A percentile compares a stretch with the other conserved stretches of the same genome.
Conservation (phyloP, 2,797 vertebrate species). For the Clarias laeviceps region DNA sequence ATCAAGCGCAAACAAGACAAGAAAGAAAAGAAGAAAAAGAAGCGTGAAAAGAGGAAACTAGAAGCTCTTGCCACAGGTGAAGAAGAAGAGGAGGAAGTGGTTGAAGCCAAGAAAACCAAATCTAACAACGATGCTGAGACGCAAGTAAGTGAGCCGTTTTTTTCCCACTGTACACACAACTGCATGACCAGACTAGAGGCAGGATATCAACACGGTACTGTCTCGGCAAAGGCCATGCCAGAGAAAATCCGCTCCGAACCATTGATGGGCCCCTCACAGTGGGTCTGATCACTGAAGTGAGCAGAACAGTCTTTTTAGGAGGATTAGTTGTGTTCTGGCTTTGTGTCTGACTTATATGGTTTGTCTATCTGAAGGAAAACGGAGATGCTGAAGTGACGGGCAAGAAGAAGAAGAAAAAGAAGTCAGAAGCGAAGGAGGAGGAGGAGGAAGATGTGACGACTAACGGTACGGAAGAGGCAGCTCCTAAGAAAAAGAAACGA, state of each 20-base stretch:
- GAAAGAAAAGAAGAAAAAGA: slow-evolving; percentile 87
- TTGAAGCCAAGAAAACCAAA: slow-evolving; percentile 29
- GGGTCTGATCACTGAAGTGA: slow-evolving; percentile 79
- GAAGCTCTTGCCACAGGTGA: slow-evolving; percentile 70
- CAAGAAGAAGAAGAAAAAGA: slow-evolving; percentile 62
- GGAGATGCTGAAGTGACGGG: slow-evolving; percentile 47
- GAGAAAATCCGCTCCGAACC: slow-evolving; percentile 74
- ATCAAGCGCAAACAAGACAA: slow-evolving; percentile 85
- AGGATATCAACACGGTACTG: slow-evolving; percentile 61
- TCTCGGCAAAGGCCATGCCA: slow-evolving; percentile 77
- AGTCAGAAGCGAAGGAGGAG: slow-evolving; percentile 45
- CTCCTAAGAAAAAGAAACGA: slow-evolving; percentile 73
- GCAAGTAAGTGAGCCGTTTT: not conserved
- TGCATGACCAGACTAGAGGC: slow-evolving; percentile 74
- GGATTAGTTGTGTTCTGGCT: not conserved
- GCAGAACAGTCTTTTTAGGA: slow-evolving; percentile 60
- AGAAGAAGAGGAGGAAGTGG: slow-evolving; percentile 53
- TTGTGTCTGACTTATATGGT: not conserved
- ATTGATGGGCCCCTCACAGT: slow-evolving; percentile 72
- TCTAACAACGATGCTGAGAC: slow-evolving; percentile 63
- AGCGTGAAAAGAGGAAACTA: slow-evolving; percentile 80
- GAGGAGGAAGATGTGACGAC: slow-evolving; percentile 45
- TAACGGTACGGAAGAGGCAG: slow-evolving; percentile 50
- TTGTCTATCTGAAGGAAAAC: slow-evolving; percentile 47
- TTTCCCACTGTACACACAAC: fast-evolving